phyloP scores from a whole-genome alignment of 2,797 vertebrate genomes.

The Hafferia zeledoni region DNA sequence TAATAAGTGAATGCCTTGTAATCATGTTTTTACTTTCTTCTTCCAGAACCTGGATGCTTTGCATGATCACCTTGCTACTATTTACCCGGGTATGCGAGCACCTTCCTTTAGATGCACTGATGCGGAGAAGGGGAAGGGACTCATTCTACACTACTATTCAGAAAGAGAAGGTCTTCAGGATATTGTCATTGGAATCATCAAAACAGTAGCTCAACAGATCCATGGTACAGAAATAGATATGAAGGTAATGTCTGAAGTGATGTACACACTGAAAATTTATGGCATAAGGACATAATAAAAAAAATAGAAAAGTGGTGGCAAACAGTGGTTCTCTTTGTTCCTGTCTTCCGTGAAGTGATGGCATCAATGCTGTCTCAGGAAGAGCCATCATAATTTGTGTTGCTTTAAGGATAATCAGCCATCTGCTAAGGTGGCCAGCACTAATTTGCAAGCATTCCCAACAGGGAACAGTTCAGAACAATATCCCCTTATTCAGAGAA shows the following conservation, averaged over 20 bases:
- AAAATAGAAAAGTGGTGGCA: neutral
- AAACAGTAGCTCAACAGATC: slow-evolving; percentile 98
- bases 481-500: neutral
- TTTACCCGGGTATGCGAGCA: slow-evolving; percentile 98
- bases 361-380: neutral
- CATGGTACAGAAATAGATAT: slow-evolving; percentile 98
- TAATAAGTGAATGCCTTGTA: neutral
- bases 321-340: neutral
- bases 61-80: slow-evolving; percentile 97
- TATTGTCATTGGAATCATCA: slow-evolving; percentile 98
- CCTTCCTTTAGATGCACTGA: slow-evolving; percentile 97
- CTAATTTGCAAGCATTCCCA: neutral
- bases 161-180: slow-evolving; percentile 98
- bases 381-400: neutral
- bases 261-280: neutral
- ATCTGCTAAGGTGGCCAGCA: neutral
- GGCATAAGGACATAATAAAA: neutral
- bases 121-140: slow-evolving; percentile 95
- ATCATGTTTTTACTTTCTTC: neutral
- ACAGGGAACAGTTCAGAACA: neutral
- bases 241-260: slow-evolving; percentile 83
- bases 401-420: neutral
- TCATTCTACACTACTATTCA: slow-evolving; percentile 98
- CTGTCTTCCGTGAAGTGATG: neutral
- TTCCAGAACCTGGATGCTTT: slow-evolving; percentile 94